Evolutionary conservation across 1,140 invertebrate genomes (phyloP).

Genomic region (Popillia japonica): DNA sequence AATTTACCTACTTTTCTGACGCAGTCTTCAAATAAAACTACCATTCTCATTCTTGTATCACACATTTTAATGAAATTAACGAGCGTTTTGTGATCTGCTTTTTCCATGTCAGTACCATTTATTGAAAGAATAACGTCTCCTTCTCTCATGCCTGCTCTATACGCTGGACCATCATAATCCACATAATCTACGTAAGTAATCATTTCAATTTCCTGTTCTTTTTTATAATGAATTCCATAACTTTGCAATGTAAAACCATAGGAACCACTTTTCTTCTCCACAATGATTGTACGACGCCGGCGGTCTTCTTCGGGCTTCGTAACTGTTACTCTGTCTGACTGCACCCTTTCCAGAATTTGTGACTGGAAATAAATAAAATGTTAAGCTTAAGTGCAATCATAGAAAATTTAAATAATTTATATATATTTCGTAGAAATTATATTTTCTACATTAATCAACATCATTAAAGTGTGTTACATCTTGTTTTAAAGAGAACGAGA

Average conservation of each 20-base stretch:
- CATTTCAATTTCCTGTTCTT: constrained; percentile 89
- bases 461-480: no score
- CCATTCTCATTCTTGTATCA: constrained; percentile 90
- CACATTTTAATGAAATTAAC: constrained; percentile 92
- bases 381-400: not conserved
- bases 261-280: constrained; percentile 89
- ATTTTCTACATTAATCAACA: no score
- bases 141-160: constrained; percentile 89
- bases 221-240: constrained; percentile 94
- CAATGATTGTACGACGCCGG: constrained; percentile 85
- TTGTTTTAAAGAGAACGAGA: no score
- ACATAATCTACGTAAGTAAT: constrained; percentile 96
- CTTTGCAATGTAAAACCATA: constrained; percentile 95
- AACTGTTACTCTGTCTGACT: constrained; percentile 78
- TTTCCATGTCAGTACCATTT: constrained; percentile 92
- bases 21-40: constrained; percentile 94
- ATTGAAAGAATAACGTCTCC: constrained; percentile 95
- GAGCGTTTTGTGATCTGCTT: constrained; percentile 88
- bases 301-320: constrained; percentile 85
- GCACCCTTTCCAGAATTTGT: constrained; percentile 80
- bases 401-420: not conserved
- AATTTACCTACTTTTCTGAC: constrained; percentile 82
- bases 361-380: constrained; percentile 56
- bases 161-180: constrained; percentile 90
- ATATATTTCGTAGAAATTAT: no score